Evolutionary conservation across 2,113 vertebrate genomes (phyloP), one percentile per base, ranked within the genome.

Genomic region (Epinephelus moara): DNA sequence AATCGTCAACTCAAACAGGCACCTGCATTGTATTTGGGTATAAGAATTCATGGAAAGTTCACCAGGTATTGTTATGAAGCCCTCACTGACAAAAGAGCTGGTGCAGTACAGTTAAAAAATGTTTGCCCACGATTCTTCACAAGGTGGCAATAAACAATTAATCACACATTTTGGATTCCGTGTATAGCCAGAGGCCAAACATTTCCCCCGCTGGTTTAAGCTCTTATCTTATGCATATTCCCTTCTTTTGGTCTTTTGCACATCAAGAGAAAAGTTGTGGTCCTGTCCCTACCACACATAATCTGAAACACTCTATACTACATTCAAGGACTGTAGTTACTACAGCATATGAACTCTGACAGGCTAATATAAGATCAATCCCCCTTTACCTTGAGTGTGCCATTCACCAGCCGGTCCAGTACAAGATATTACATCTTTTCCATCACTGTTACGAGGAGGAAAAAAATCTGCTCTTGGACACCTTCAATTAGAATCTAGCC

Each of bases 1-100:
- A 94, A 92, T 92, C 84, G 88, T 91, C 78, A 86, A 92, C 85
- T 92, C 80, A 92, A 93, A 92, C 78, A 67, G 82, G 85, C 88
- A 89, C 84, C 85, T 91, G 81, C 79, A 69, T 74, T 76, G 79
- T 77, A 78, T 87, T 84, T 72, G 76, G 68, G 23, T 27, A 4
- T 42, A 75, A 21, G 80, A 86, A 84, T 79, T 77, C 66, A 81
- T 59, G 53, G 82, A 76, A 87, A 91, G 49, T 76, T 86, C 67
- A 64, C 68, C 6, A 40, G 69, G n/a, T 70, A 60, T 75, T n/a
- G 40, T 78, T 73, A 68, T 56, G 59, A 76, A 81, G 68, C 57
- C 52, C 68, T 74, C 63, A 45, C 33, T 68, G 73, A 82, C 69
- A 59, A 80, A 72, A 14, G 2, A 82, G 13, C 21, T 53, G 61